Percentiles rank a stretch among this genome's conserved stretches.
Evolutionary conservation across 2,888 invertebrate species (phyloP).

Genomic region (Fragum whitleyi): DNA sequence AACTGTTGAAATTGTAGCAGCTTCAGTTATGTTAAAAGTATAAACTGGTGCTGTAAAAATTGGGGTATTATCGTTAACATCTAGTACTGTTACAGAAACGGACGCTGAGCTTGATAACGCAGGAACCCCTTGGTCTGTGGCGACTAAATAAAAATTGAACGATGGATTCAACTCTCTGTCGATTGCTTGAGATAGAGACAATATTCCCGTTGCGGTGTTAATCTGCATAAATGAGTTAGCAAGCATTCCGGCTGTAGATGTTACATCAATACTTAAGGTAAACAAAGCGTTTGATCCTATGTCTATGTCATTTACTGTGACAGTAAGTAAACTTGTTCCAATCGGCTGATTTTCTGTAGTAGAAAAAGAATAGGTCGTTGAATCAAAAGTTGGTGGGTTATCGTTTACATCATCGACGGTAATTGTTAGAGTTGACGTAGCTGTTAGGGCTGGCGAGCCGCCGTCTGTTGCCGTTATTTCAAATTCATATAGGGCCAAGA

Average conservation of each 20-base stretch:
- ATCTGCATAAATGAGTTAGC: conserved; percentile 71
- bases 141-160: conserved; percentile 69
- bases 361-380: conserved; percentile 58
- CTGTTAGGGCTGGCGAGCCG: conserved; percentile 65
- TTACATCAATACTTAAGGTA: conserved; percentile 68
- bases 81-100: conserved; percentile 71
- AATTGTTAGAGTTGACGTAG: conserved; percentile 72
- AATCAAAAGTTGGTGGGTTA: conserved; percentile 73
- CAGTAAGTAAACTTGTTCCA: conserved; percentile 66
- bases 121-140: conserved; percentile 66
- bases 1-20: conserved; percentile 49
- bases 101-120: conserved; percentile 58
- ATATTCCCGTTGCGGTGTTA: conserved; percentile 65
- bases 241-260: conserved; percentile 57
- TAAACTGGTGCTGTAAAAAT: conserved; percentile 67
- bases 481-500: conserved; percentile 61
- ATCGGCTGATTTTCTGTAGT: conserved; percentile 70
- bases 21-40: conserved; percentile 72
- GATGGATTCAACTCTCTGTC: conserved; percentile 74
- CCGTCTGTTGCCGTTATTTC: conserved; percentile 70
- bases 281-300: conserved; percentile 71
- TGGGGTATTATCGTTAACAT: conserved; percentile 77
- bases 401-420: conserved; percentile 78
- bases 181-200: conserved; percentile 69
- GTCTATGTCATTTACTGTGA: conserved; percentile 73